Percentiles rank a stretch among this genome's conserved stretches.
These are phyloP conservation scores for Zelleria hepariella DNA, from an alignment of 2,888 invertebrate genomes.

Conservation along the genomic window DNA sequence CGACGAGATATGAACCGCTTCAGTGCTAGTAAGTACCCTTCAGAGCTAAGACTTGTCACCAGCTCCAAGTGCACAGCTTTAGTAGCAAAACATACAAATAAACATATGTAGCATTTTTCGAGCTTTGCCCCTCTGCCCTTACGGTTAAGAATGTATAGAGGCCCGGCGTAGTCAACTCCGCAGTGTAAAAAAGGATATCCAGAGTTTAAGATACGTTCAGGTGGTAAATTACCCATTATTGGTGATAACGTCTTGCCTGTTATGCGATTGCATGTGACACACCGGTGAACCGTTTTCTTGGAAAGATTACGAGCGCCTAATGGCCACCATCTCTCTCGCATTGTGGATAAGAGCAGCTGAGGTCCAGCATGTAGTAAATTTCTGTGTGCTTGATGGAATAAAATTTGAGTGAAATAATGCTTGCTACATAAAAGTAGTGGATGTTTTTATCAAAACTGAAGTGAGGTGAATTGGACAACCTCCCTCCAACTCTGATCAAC, in stretches of 20 bases:
- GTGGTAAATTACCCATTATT: background rate
- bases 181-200: too few species aligned
- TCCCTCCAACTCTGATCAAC: slow-evolving; percentile 2
- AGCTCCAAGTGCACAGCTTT: slow-evolving; percentile 13
- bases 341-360: background rate
- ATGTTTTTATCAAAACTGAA: background rate
- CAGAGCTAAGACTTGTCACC: slow-evolving; percentile 11
- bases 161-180: background rate
- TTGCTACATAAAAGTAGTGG: slow-evolving; percentile 1
- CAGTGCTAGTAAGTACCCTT: slow-evolving; percentile 11
- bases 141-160: background rate
- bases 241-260: background rate
- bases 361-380: slow-evolving; percentile 3
- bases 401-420: background rate
- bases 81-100: slow-evolving; percentile 6
- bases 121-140: slow-evolving; percentile 5
- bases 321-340: slow-evolving; percentile 1
- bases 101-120: too few species aligned
- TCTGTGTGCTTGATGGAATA: slow-evolving; percentile 3
- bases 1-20: slow-evolving; percentile 5
- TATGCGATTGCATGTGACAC: slow-evolving; percentile 10
- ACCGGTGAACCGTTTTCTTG: slow-evolving; percentile 8
- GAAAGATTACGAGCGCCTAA: background rate
- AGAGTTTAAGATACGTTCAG: background rate
- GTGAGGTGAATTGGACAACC: background rate